phyloP scores from a whole-genome alignment of 2,888 invertebrate genomes.

The Cordilura impudica region DNA sequence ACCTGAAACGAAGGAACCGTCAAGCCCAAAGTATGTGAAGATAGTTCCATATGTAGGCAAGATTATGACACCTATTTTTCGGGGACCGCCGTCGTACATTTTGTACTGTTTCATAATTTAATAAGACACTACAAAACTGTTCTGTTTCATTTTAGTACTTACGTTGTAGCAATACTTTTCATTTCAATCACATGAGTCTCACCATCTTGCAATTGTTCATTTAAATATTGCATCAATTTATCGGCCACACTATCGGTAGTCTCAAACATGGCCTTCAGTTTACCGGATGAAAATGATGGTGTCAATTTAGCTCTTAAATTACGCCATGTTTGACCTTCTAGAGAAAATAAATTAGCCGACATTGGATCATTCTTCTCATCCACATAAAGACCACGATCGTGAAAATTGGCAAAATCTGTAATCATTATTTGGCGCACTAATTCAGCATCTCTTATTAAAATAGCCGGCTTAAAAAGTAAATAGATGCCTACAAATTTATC shows the following conservation, averaged over 20 bases:
- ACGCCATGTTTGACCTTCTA: constrained; percentile 80
- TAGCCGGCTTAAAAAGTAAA: constrained; percentile 81
- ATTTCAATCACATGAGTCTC: constrained; percentile 78
- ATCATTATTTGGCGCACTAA: constrained; percentile 81
- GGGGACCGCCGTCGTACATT: too few relatives aligned
- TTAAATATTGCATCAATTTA: constrained; percentile 78
- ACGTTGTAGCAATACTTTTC: constrained; percentile 70
- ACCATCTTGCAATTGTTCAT: constrained; percentile 69
- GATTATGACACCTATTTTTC: too few relatives aligned
- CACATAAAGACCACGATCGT: constrained; percentile 82
- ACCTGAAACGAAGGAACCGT: too few relatives aligned
- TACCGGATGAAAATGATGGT: constrained; percentile 84
- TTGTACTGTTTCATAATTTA: too few relatives aligned
- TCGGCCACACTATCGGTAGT: constrained; percentile 81
- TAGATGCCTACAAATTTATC: constrained; percentile 81
- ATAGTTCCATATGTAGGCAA: too few relatives aligned
- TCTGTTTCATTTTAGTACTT: not conserved
- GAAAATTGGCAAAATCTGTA: constrained; percentile 82
- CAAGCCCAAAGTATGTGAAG: too few relatives aligned
- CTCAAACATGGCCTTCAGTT: constrained; percentile 83
- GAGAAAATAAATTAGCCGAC: constrained; percentile 79
- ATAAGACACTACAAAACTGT: too few relatives aligned
- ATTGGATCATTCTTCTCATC: constrained; percentile 82
- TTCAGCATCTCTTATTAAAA: constrained; percentile 82
- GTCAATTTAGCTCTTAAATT: constrained; percentile 82